Conservation (phyloP, 64 coral and sea anemone species). For the Stichodactyla helianthus region DNA sequence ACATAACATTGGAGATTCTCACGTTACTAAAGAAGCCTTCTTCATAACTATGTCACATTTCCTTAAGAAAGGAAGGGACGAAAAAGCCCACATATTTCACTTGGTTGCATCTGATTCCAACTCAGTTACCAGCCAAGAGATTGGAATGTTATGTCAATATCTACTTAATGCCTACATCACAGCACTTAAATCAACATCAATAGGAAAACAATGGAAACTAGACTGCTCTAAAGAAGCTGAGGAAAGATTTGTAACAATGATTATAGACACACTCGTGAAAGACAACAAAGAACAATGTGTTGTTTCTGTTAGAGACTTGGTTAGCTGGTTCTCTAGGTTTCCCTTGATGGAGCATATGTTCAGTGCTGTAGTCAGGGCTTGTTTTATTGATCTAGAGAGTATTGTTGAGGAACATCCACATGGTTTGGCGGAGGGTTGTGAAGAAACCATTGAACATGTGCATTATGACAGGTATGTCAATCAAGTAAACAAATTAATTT, state of each 20-base stretch:
- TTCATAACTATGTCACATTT: conserved; percentile 58
- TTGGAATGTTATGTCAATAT: conserved; percentile 34
- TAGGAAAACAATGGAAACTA: conserved; percentile 61
- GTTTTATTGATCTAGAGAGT: conserved; percentile 67
- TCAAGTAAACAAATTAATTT: background rate
- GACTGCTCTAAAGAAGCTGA: conserved; percentile 43
- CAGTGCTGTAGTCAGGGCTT: conserved; percentile 61
- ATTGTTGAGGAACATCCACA: conserved; percentile 66
- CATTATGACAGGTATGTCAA: conserved; percentile 76
- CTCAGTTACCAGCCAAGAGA: conserved; percentile 52
- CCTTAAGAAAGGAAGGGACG: conserved; percentile 52
- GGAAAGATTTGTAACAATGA: conserved; percentile 74
- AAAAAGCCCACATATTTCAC: conserved; percentile 74
- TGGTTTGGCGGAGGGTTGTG: conserved; percentile 86
- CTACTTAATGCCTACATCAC: conserved; percentile 62
- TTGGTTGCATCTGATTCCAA: conserved; percentile 63
- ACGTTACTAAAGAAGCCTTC: conserved; percentile 66
- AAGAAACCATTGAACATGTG: conserved; percentile 77
- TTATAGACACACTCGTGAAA: conserved; percentile 44
- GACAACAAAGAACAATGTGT: conserved; percentile 52
- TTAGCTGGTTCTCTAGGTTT: conserved; percentile 64
- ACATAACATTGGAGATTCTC: background rate
- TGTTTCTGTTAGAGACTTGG: conserved; percentile 58
- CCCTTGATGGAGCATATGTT: conserved; percentile 72
- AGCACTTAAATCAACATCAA: conserved; percentile 65